phyloP scores from a whole-genome alignment of 2,797 vertebrate genomes.

The Carcharodon carcharias region DNA sequence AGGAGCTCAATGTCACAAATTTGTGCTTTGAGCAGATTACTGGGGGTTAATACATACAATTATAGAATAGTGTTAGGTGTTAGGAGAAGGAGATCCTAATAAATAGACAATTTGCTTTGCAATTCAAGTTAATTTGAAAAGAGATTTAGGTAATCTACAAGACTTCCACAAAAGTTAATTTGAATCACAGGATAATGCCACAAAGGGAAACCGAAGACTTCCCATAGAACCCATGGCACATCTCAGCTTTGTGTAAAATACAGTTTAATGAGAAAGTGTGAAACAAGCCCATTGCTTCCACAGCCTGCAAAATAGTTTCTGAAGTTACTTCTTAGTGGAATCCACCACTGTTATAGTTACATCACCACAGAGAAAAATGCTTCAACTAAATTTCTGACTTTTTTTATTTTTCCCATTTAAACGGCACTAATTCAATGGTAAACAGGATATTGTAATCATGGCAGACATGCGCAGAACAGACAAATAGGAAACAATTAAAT shows the following conservation, averaged over 20 bases:
- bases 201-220: background rate
- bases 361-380: background rate
- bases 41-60: background rate
- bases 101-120: background rate
- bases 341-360: background rate
- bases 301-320: background rate
- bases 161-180: background rate
- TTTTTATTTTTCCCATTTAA: background rate
- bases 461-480: background rate
- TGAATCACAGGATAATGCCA: background rate
- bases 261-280: background rate
- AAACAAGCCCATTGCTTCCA: background rate
- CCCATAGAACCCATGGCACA: background rate
- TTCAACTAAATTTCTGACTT: background rate
- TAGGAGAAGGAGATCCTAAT: background rate
- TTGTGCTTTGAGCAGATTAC: background rate
- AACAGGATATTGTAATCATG: background rate
- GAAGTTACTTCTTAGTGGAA: background rate
- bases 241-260: background rate
- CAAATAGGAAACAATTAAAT: background rate
- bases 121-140: constrained; percentile 1
- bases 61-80: background rate
- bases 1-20: background rate
- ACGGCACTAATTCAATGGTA: background rate
- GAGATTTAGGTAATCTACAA: background rate